phyloP scores from a whole-genome alignment of 2,888 invertebrate species.

The Ornithoptera alexandrae region DNA sequence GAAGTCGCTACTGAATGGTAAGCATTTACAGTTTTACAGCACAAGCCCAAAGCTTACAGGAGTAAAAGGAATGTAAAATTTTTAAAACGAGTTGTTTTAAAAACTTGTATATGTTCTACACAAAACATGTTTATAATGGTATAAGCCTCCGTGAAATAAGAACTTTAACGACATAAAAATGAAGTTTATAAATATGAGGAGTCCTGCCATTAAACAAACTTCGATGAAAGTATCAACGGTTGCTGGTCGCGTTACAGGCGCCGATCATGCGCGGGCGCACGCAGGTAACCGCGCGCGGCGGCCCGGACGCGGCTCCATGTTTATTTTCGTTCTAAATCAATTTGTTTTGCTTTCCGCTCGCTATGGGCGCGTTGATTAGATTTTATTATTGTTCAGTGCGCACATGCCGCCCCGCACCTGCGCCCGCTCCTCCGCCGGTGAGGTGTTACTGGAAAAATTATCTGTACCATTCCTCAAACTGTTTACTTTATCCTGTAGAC shows the following conservation, averaged over 20 bases:
- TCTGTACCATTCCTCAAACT: conserved; percentile 32
- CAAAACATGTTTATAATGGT: too few relatives aligned
- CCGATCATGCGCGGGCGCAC: conserved; percentile 71
- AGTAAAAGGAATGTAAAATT: too few relatives aligned
- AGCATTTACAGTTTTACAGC: too few relatives aligned
- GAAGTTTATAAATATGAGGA: too few relatives aligned
- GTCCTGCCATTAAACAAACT: too few relatives aligned
- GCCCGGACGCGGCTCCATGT: conserved; percentile 51
- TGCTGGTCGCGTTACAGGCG: conserved; percentile 37
- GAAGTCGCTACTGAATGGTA: too few relatives aligned
- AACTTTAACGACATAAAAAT: too few relatives aligned
- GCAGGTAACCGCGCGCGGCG: conserved; percentile 66
- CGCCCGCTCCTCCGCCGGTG: conserved; percentile 12
- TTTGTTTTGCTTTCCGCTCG: conserved; percentile 58
- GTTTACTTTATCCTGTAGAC: conserved; percentile 21
- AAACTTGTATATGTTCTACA: too few relatives aligned
- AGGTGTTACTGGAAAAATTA: conserved; percentile 27
- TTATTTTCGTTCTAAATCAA: conserved; percentile 65
- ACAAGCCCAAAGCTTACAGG: too few relatives aligned
- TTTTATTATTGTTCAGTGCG: conserved; percentile 57
- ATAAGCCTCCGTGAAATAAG: too few relatives aligned
- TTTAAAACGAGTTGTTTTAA: too few relatives aligned
- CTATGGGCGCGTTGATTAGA: conserved; percentile 57
- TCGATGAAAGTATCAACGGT: conserved; percentile 45
- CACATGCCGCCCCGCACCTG: conserved; percentile 31